phyloP scores from a whole-genome alignment of 2,797 vertebrate genomes.

The Pseudochaenichthys georgianus region DNA sequence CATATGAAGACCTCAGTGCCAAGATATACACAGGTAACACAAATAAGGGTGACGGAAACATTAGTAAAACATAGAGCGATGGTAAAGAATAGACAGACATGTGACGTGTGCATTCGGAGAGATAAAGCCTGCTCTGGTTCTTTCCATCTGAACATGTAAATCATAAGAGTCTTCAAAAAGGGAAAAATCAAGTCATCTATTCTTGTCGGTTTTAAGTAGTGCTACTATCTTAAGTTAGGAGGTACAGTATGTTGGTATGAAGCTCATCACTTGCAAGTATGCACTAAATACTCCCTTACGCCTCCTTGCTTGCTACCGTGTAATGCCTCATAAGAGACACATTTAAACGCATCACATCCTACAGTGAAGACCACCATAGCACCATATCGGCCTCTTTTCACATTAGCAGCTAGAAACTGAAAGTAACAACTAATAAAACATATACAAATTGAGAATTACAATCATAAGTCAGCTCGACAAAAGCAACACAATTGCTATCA shows the following conservation, averaged over 20 bases:
- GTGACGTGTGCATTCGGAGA: background rate
- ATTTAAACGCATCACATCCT: constrained; percentile 20
- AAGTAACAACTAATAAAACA: background rate
- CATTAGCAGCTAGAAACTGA: background rate
- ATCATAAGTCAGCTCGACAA: background rate
- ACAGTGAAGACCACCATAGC: background rate
- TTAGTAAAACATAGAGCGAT: background rate
- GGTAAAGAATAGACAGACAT: background rate
- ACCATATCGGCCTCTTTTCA: background rate
- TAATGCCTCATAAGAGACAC: constrained; percentile 21
- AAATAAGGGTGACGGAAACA: constrained; percentile 8
- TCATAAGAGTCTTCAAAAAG: background rate
- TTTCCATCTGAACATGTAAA: background rate
- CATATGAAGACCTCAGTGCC: constrained; percentile 33
- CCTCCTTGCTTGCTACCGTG: constrained; percentile 19
- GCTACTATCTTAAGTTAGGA: constrained; percentile 9
- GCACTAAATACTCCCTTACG: constrained; percentile 40
- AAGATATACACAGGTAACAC: constrained; percentile 23
- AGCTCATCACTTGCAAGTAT: constrained; percentile 16
- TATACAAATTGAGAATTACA: background rate
- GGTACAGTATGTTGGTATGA: background rate
- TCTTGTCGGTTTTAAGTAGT: background rate
- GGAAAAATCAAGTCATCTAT: background rate
- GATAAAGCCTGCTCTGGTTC: background rate
- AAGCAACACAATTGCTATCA: background rate